phyloP scores from a whole-genome alignment of 2,888 invertebrate species.

The Scaptomyza cyrtandrae region DNA sequence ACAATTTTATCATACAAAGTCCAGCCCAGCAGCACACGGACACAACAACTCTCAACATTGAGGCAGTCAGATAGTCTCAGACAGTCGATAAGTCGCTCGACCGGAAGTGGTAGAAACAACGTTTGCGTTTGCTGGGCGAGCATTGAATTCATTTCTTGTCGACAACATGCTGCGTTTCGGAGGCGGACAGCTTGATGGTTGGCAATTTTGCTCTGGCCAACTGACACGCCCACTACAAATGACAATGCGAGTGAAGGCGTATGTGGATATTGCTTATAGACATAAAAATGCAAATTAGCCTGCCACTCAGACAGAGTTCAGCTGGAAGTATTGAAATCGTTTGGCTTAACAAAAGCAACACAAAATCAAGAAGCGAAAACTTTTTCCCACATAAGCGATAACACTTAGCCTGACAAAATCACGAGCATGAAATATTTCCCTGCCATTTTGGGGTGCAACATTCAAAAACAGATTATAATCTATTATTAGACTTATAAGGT shows the following conservation, averaged over 20 bases:
- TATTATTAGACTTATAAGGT: conserved; percentile 27
- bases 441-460: not conserved
- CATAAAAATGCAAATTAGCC: conserved; percentile 69
- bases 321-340: conserved; percentile 4
- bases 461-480: conserved; percentile 43
- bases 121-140: conserved; percentile 20
- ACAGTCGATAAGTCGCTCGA: conserved; percentile 5
- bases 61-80: not conserved
- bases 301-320: conserved; percentile 41
- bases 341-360: conserved; percentile 7
- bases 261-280: conserved; percentile 46
- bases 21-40: conserved; percentile 14
- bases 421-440: conserved; percentile 21
- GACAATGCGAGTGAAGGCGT: not conserved
- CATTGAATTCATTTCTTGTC: conserved; percentile 42
- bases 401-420: conserved; percentile 32
- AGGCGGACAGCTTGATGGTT: conserved; percentile 20
- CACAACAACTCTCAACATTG: not conserved
- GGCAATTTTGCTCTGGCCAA: conserved; percentile 11
- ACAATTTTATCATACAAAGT: conserved; percentile 67
- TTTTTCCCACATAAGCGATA: conserved; percentile 27
- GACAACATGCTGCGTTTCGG: conserved; percentile 24
- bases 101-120: conserved; percentile 30
- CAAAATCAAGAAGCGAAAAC: not conserved
- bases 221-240: conserved; percentile 29